phyloP scores from a whole-genome alignment of 2,888 invertebrate species.

The Apodemia duryi region DNA sequence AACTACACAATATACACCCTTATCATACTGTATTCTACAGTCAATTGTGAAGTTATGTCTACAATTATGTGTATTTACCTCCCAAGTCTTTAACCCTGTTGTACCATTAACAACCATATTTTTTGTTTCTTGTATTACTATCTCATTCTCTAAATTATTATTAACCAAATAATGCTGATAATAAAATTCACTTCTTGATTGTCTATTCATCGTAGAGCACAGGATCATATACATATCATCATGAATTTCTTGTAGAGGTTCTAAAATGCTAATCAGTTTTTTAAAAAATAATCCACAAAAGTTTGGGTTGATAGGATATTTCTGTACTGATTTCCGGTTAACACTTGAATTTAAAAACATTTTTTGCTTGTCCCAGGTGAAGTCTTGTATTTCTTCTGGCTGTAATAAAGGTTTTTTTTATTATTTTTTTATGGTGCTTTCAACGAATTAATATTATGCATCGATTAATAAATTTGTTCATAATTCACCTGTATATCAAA shows the following conservation, averaged over 20 bases:
- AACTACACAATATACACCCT: too few species aligned
- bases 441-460: background rate
- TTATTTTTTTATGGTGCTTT: background rate
- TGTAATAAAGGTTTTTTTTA: constrained; percentile 38
- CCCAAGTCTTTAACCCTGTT: constrained; percentile 89
- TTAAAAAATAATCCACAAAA: constrained; percentile 85
- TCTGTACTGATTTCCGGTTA: constrained; percentile 66
- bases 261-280: constrained; percentile 78
- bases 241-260: constrained; percentile 78
- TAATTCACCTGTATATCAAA: constrained; percentile 17
- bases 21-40: too few species aligned
- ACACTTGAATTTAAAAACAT: constrained; percentile 80
- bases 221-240: constrained; percentile 82
- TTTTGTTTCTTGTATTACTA: constrained; percentile 84
- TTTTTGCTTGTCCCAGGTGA: constrained; percentile 78
- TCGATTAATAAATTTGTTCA: background rate
- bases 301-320: constrained; percentile 80
- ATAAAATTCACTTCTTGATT: constrained; percentile 53
- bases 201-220: constrained; percentile 70
- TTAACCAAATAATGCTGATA: constrained; percentile 82
- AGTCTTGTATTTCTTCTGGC: constrained; percentile 42
- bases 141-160: constrained; percentile 46
- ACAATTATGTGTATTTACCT: constrained; percentile 62
- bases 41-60: too few species aligned
- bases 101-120: constrained; percentile 88